phyloP scores from a whole-genome alignment of 2,888 invertebrate species.

The Trachelus troglodyta region DNA sequence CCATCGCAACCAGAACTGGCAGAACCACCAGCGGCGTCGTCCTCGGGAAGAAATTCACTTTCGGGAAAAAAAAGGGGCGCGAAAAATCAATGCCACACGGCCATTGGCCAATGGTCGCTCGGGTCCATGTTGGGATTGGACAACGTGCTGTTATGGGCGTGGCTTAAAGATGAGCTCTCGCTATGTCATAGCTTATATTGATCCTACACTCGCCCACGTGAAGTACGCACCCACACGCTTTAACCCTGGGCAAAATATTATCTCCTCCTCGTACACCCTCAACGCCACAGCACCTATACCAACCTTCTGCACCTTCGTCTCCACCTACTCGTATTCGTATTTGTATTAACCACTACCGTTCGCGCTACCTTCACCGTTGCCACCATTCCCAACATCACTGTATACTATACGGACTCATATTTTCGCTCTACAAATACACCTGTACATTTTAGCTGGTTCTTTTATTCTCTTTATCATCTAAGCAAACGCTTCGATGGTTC shows the following conservation, averaged over 20 bases:
- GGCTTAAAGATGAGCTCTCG: constrained; percentile 65
- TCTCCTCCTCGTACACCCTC: not conserved
- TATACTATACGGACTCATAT: not conserved
- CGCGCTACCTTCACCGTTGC: not conserved
- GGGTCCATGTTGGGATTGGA: constrained; percentile 48
- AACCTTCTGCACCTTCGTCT: not conserved
- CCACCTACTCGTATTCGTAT: not conserved
- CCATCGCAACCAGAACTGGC: not conserved
- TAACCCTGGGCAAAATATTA: not conserved
- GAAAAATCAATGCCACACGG: constrained; percentile 58
- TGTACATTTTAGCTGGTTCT: not conserved
- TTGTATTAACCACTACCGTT: not conserved
- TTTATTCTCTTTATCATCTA: not conserved
- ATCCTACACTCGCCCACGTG: constrained; percentile 48
- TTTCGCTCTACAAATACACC: not conserved
- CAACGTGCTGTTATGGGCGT: constrained; percentile 45
- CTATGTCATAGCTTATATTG: constrained; percentile 66
- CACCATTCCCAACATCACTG: not conserved
- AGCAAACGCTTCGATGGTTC: not conserved
- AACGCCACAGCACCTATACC: not conserved
- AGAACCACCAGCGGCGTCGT: not conserved
- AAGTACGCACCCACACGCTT: not conserved
- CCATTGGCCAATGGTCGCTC: constrained; percentile 48
- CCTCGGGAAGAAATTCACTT: constrained; percentile 59
- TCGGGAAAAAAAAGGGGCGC: constrained; percentile 42